Conservation (phyloP, 2,888 invertebrate genomes). For the Cataglyphis altisquamis region DNA sequence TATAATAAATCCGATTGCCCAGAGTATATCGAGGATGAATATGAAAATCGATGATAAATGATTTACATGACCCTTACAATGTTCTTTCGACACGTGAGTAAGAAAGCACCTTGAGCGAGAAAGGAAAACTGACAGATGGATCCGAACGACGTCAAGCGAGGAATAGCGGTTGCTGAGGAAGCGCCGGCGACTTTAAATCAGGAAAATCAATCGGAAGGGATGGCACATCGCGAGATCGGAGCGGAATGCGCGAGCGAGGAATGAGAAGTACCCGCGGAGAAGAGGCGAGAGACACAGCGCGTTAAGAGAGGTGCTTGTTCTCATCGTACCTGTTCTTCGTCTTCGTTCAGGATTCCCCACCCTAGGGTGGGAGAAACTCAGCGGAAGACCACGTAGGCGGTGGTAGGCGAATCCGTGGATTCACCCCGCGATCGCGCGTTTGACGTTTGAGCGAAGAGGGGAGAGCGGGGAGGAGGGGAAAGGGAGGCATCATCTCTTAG, state of each 20-base stretch:
- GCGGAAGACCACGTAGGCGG: not conserved
- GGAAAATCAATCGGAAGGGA: conserved; percentile 43
- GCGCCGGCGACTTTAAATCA: conserved; percentile 32
- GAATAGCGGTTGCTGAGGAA: conserved; percentile 23
- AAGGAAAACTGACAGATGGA: not conserved
- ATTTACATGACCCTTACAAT: not conserved
- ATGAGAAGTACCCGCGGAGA: conserved; percentile 11
- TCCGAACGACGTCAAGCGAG: not conserved
- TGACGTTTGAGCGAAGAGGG: not conserved
- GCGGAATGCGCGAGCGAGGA: conserved; percentile 64
- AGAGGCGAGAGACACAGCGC: not conserved
- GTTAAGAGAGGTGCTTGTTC: conserved; percentile 22
- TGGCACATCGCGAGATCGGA: conserved; percentile 45
- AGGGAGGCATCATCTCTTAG: not conserved
- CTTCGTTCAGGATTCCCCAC: conserved; percentile 19
- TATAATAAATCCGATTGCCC: not conserved
- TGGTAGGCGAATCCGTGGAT: not conserved
- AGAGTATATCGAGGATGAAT: not conserved
- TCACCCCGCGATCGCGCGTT: conserved; percentile 47
- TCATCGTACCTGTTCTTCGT: conserved; percentile 65
- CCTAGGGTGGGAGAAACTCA: conserved; percentile 54
- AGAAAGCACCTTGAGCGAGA: not conserved
- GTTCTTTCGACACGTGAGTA: not conserved
- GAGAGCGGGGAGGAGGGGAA: not conserved
- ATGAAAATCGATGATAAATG: not conserved